These are phyloP conservation scores for Philereme vetulata DNA, from an alignment of 2,888 invertebrate genomes.

Conservation along the genomic window DNA sequence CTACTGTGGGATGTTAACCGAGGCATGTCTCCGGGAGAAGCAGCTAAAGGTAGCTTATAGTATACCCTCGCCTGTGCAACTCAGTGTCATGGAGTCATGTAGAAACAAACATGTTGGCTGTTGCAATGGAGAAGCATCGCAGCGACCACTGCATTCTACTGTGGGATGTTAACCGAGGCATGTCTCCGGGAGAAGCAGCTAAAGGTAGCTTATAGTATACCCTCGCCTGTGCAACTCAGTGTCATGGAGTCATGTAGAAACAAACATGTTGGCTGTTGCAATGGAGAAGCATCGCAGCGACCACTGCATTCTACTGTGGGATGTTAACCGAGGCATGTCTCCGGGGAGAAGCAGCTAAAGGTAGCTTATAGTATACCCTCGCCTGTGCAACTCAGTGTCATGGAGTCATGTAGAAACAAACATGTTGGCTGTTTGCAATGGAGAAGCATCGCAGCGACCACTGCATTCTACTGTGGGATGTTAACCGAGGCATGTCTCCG, in stretches of 20 bases:
- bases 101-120: constrained; percentile 92
- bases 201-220: constrained; percentile 67
- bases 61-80: constrained; percentile 93
- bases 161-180: constrained; percentile 90
- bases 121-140: constrained; percentile 94
- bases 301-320: constrained; percentile 95
- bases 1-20: constrained; percentile 93
- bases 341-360: constrained; percentile 49
- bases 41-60: constrained; percentile 23
- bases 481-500: constrained; percentile 74
- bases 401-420: constrained; percentile 94
- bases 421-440: constrained; percentile 92
- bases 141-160: constrained; percentile 94
- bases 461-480: constrained; percentile 96
- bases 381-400: constrained; percentile 93
- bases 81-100: constrained; percentile 94
- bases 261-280: constrained; percentile 92
- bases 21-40: constrained; percentile 61
- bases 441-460: constrained; percentile 95
- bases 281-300: constrained; percentile 96
- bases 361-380: constrained; percentile 80
- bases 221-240: constrained; percentile 93
- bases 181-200: constrained; percentile 56
- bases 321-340: constrained; percentile 84
- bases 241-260: constrained; percentile 93